Conservation (phyloP, 2,888 invertebrate species). For the Himalopsyche kuldschensis region DNA sequence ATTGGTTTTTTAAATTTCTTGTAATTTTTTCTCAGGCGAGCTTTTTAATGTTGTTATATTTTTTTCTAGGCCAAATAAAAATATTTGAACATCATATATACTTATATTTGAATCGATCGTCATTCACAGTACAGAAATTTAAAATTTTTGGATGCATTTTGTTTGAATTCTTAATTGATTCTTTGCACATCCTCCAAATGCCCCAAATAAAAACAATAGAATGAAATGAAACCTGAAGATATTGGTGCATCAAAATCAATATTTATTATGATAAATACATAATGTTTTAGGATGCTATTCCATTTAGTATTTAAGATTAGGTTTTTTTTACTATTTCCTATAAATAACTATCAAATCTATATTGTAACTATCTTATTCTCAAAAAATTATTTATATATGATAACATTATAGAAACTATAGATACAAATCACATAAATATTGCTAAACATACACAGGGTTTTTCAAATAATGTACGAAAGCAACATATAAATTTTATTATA, state of each 20-base stretch:
- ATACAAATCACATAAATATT: background rate
- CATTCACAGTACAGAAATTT: no score
- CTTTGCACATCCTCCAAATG: no score
- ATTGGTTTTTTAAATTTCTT: background rate
- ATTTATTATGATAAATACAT: background rate
- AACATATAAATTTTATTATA: background rate
- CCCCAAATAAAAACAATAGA: no score
- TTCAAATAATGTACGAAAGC: background rate
- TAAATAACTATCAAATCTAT: background rate
- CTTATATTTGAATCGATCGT: no score
- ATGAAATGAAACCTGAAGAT: no score
- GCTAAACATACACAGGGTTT: conserved; percentile 7
- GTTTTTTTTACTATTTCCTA: background rate
- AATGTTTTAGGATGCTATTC: background rate
- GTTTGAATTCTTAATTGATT: no score
- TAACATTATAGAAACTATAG: background rate
- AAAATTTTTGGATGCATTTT: no score
- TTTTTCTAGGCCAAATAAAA: no score
- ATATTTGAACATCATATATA: no score
- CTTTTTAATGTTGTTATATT: no score
- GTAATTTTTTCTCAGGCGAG: no score
- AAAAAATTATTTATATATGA: background rate
- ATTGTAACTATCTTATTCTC: background rate
- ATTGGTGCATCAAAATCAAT: no score
- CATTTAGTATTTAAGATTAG: background rate